These are phyloP conservation scores for Heliconius hermathena DNA, from an alignment of 1,140 invertebrate genomes.

Conservation along the genomic window DNA sequence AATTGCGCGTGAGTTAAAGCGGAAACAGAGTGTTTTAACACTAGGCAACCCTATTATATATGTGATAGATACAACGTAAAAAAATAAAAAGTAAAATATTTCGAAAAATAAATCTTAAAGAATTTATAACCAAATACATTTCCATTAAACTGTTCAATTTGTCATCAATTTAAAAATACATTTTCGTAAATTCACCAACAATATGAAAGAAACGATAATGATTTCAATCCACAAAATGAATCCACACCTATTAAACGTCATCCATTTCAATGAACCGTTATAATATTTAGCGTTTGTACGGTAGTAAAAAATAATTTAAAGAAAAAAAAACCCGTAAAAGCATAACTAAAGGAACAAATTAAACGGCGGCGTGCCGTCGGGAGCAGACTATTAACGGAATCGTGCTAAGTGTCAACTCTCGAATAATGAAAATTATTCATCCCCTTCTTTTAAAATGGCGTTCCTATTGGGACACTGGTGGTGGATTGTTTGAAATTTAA, in stretches of 20 bases:
- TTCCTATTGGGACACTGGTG: conserved; percentile 38
- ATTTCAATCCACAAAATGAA: not conserved
- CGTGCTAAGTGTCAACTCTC: conserved; percentile 68
- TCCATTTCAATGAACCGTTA: not conserved
- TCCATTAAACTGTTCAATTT: not conserved
- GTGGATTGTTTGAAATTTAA: not conserved
- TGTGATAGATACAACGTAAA: too few relatives aligned
- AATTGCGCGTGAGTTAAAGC: too few relatives aligned
- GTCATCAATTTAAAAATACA: not conserved
- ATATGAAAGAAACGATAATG: not conserved
- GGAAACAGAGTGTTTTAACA: too few relatives aligned
- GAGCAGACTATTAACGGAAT: conserved; percentile 49
- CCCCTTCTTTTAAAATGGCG: conserved; percentile 46
- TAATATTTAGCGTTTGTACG: conserved; percentile 10
- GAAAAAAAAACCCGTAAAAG: conserved; percentile 28
- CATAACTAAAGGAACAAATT: conserved; percentile 56
- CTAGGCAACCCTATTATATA: too few relatives aligned
- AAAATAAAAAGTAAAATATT: too few relatives aligned
- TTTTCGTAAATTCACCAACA: not conserved
- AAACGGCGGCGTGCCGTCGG: conserved; percentile 42
- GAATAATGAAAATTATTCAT: conserved; percentile 73
- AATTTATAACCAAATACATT: not conserved
- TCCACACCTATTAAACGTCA: not conserved
- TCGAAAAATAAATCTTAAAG: too few relatives aligned
- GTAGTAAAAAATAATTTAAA: conserved; percentile 24